Evolutionary conservation across 2,113 vertebrate genomes (phyloP).

Genomic region (Myiagra hebetior): DNA sequence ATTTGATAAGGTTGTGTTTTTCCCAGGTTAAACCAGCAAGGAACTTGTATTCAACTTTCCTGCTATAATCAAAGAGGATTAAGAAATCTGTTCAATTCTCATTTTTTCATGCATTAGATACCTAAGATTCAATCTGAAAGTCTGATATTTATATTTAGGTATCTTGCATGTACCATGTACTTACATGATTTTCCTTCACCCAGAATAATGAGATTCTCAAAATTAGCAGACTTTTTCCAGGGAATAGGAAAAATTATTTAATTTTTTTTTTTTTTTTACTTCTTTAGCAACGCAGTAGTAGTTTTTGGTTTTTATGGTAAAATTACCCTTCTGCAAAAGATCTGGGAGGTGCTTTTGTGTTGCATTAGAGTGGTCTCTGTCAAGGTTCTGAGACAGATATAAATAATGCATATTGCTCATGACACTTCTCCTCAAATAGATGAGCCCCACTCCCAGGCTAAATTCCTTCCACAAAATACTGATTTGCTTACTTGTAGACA

Average conservation of each 20-base stretch:
- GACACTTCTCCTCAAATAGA: neutral
- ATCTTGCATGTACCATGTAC: neutral
- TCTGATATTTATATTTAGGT: neutral
- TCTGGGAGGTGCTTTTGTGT: neutral
- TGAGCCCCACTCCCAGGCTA: neutral
- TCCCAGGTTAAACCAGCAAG: neutral
- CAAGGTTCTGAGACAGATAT: neutral
- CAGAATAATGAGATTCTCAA: neutral
- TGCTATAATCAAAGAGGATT: neutral
- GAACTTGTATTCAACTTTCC: neutral
- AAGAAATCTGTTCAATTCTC: neutral
- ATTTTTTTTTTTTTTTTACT: neutral
- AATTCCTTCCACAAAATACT: neutral
- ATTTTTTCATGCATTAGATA: neutral
- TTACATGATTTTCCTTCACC: neutral
- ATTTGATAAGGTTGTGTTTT: neutral
- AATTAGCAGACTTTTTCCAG: neutral
- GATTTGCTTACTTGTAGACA: neutral
- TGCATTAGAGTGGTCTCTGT: neutral
- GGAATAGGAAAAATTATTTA: neutral
- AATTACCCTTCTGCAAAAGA: neutral
- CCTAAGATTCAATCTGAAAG: neutral
- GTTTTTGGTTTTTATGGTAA: neutral
- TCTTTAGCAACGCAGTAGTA: neutral
- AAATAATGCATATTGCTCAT: neutral